Percentiles rank a stretch among this genome's conserved stretches.
These are phyloP conservation scores for Andrena dorsata DNA, from an alignment of 2,888 invertebrate genomes.

Conservation along the genomic window DNA sequence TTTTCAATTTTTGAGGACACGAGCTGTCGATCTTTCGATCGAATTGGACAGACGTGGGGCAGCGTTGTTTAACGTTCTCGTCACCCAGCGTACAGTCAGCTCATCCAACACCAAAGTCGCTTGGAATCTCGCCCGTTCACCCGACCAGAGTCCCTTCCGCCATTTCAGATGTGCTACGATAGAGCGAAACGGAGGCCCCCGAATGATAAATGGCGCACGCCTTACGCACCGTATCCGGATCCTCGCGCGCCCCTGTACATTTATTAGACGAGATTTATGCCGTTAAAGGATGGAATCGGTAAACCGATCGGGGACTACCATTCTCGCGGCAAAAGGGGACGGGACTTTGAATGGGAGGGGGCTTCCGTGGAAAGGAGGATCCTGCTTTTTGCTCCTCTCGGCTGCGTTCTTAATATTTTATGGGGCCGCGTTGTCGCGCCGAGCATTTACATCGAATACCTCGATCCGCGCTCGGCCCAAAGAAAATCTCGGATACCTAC, in stretches of 20 bases:
- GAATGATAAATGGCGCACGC: conserved; percentile 56
- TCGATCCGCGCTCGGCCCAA: not conserved
- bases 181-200: conserved; percentile 42
- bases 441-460: conserved; percentile 56
- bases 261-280: conserved; percentile 62
- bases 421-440: conserved; percentile 42
- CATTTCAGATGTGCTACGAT: conserved; percentile 42
- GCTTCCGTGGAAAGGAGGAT: conserved; percentile 21
- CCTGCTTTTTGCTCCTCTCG: not conserved
- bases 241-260: conserved; percentile 41
- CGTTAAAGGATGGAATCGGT: conserved; percentile 55
- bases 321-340: conserved; percentile 8
- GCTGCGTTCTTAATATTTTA: conserved; percentile 46
- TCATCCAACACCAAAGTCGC: not conserved
- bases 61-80: conserved; percentile 6
- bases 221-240: conserved; percentile 37
- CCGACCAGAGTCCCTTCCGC: conserved; percentile 3
- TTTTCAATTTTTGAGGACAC: conserved; percentile 23
- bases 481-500: conserved; percentile 25
- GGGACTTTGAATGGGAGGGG: conserved; percentile 24
- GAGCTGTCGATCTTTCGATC: conserved; percentile 7
- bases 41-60: not conserved
- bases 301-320: conserved; percentile 52
- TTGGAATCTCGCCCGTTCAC: conserved; percentile 6
- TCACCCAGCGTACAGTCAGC: not conserved